Evolutionary conservation across 2,888 invertebrate species (phyloP).

Genomic region (Taphrorychus bicolor): DNA sequence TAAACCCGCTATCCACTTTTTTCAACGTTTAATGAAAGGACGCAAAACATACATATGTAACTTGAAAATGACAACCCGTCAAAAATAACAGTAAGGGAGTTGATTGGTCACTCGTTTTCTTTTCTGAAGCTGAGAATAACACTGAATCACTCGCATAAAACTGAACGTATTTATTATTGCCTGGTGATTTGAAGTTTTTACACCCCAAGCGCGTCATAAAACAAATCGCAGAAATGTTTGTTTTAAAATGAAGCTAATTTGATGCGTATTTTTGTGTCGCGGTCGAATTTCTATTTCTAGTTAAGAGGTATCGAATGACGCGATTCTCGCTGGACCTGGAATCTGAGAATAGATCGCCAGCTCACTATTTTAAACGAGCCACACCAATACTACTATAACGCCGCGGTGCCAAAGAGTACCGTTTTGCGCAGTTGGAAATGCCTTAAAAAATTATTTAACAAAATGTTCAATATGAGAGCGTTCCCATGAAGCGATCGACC

Average conservation of each 20-base stretch:
- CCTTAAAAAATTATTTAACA: constrained; percentile 12
- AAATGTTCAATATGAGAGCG: neutral
- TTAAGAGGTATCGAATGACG: constrained; percentile 48
- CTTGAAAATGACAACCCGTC: no score
- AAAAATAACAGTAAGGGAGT: no score
- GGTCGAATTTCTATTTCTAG: constrained; percentile 47
- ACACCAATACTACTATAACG: constrained; percentile 30
- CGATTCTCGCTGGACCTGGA: constrained; percentile 47
- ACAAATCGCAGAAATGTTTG: neutral
- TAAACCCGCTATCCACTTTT: no score
- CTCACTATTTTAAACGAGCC: constrained; percentile 42
- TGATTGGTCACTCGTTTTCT: no score
- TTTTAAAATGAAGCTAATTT: neutral
- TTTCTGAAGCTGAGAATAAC: no score
- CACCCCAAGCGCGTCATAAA: neutral
- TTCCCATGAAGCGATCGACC: constrained; percentile 45
- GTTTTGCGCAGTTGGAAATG: constrained; percentile 33
- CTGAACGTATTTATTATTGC: no score
- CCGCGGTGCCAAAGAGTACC: constrained; percentile 24
- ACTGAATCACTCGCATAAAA: no score
- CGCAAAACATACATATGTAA: no score
- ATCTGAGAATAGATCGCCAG: constrained; percentile 48
- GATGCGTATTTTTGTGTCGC: constrained; percentile 8
- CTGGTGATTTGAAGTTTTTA: no score
- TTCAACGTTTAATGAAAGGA: no score